Evolutionary conservation across 2,113 vertebrate genomes (phyloP), one percentile per base, ranked within the genome.

Genomic region (Dasyprocta punctata): DNA sequence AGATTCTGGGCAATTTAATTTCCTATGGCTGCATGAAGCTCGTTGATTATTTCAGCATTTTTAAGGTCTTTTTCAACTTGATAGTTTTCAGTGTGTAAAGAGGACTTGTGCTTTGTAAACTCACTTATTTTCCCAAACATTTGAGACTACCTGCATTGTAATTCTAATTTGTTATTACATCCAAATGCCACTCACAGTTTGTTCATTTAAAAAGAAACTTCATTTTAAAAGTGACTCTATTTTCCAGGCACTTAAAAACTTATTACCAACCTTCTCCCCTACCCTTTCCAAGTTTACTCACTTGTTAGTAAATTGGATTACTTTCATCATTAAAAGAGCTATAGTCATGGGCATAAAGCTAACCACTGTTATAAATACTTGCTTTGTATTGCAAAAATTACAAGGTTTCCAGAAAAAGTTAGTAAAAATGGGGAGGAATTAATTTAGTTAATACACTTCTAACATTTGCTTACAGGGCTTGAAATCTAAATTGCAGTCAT

Each of bases 271-370:
- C 47, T 87, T 56, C 60, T 85, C 3, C 12, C 52, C 24, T 6
- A 3, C 30, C 36, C 13, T 67, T 52, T 49, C 63, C 14, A 87
- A 90, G 88, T 94, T 96, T 86, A 58, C 82, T 92, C 94, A 96
- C 89, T 95, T 96, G 78, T 90, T 94, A 83, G 90, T 67, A 96
- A 97, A 96, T 58, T 98, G 89, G 85, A 94, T 97, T 96, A 94
- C 49, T 91, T 97, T 96, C 82, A 86, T 93, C 93, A 95, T 63
- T 86, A 69, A 95, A 77, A 86, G 82, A 89, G n/a, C 24, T 90
- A 19, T 20, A 52, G 65, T 52, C 24, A 5, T 19, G 19, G 60
- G 24, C 11, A 75, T 81, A 56, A 67, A 96, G 82, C 10, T 92
- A 86, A 73, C 58, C 41, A 54, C 52, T 73, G 33, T 80, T 81